phyloP scores from a whole-genome alignment of 2,113 vertebrate genomes.

The Hoplias malabaricus region DNA sequence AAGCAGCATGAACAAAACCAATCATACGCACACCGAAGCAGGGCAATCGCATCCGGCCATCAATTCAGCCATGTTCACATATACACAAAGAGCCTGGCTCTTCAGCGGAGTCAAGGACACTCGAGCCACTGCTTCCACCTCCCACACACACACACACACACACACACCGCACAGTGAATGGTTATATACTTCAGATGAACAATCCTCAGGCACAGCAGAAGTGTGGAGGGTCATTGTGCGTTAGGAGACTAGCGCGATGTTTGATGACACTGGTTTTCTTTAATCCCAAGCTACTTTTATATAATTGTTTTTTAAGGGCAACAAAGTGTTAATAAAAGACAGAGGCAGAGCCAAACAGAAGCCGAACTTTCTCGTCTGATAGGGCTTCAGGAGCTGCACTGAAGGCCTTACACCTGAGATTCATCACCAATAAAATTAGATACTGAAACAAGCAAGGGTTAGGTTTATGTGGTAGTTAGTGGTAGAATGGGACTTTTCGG shows the following conservation, averaged over 20 bases:
- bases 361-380: no score
- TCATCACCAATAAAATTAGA: no score
- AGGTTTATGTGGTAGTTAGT: no score
- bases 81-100: conserved; percentile 20
- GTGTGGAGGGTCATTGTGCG: not conserved
- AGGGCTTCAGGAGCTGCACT: no score
- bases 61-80: conserved; percentile 1
- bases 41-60: conserved; percentile 15
- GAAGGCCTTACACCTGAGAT: no score
- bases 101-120: conserved; percentile 43
- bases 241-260: not conserved
- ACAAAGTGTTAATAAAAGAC: no score
- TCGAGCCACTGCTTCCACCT: conserved; percentile 13
- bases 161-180: not conserved
- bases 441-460: no score
- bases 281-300: no score
- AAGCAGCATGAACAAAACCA: conserved; percentile 34
- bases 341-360: no score
- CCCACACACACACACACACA: conserved; percentile 35
- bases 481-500: no score
- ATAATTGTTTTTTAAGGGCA: no score
- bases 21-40: conserved; percentile 1
- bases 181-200: conserved; percentile 19
- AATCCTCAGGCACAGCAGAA: not conserved
- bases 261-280: no score